Evolutionary conservation across 2,113 vertebrate species (phyloP).

Genomic region (Chiloscyllium plagiosum): DNA sequence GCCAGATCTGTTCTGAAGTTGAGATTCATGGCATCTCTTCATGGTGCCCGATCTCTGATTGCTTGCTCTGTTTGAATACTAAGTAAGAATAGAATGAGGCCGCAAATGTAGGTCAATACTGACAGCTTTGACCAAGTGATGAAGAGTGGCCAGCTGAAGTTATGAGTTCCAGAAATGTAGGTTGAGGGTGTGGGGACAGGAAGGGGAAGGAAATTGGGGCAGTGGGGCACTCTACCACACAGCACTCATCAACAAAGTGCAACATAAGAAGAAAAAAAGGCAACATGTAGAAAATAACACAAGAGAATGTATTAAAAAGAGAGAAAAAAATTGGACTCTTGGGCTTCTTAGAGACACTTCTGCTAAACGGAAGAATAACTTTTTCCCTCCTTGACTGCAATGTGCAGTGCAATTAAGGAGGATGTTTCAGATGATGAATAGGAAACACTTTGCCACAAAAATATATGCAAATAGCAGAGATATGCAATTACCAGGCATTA

Average conservation of each 20-base stretch:
- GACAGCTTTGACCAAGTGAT: not conserved
- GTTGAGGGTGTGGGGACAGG: not conserved
- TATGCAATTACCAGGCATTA: conserved; percentile 36
- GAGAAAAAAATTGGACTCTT: not conserved
- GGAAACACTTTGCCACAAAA: conserved; percentile 37
- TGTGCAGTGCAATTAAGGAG: conserved; percentile 31
- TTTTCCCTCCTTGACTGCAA: conserved; percentile 9
- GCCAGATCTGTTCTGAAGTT: not conserved
- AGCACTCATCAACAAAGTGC: not conserved
- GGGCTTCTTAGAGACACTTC: not conserved
- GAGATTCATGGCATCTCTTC: not conserved
- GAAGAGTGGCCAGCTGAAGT: not conserved
- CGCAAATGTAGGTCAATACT: not conserved
- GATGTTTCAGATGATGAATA: conserved; percentile 37
- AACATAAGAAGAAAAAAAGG: not conserved
- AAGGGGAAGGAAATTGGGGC: not conserved
- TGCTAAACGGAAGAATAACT: conserved; percentile 11
- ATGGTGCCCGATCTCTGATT: not conserved
- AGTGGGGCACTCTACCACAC: not conserved
- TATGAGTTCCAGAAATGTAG: not conserved
- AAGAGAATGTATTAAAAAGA: not conserved
- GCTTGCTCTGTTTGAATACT: not conserved
- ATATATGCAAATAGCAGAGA: conserved; percentile 37
- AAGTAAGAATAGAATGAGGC: not conserved
- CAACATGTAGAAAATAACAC: not conserved